Base-by-base conservation (phyloP, 2,888 invertebrate genomes). In the Drosophila diplacantha region DNA sequence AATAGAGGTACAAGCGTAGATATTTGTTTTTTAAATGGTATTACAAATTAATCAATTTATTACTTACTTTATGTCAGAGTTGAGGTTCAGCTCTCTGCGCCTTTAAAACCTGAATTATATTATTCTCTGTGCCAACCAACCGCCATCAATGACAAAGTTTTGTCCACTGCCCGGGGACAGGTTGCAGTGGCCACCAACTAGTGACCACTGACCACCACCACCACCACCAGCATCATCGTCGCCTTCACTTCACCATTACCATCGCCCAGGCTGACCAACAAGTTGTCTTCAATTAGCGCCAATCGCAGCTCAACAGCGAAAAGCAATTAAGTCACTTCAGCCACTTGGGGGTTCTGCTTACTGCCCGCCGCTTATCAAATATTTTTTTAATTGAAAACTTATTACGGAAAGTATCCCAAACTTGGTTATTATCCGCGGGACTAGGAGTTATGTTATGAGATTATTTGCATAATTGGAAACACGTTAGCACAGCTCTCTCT, bases 271-370 rank as follows among this genome's bases (percentile, higher is more conserved):
- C 65, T 63, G 52, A 18, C 54, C 71, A 71, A 69, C 83, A 76
- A 75, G 83, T 82, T 78, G 75, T 53, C 72, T 69, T 81, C 83
- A 81, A 81, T 81, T 81, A 81, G 82, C 83, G 74, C 74, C 82
- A 81, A 81, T 81, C 83, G 73, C 29, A 44, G 70, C 49, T 47
- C 61, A 83, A 81, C 83, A 81, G 71, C 83, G 82, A 81, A 81
- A 81, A 74, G 58, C 80, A 81, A 81, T 81, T 81, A 81, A 83
- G 74, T 79, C 74, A 67, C 74, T 34, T 59, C 46, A 51, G 22
- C 62, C 16, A 24, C 60, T 58, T 67, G 65, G 68, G 60, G 39
- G 60, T 60, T 59, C 39, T 29, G 18, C 47, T 59, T 29, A 29
- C 59, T 50, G 61, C 52, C 59, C 50, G 59, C 43, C 49, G 38